Base-by-base conservation (phyloP, 2,888 invertebrate genomes). In the Plagiodera versicolora region DNA sequence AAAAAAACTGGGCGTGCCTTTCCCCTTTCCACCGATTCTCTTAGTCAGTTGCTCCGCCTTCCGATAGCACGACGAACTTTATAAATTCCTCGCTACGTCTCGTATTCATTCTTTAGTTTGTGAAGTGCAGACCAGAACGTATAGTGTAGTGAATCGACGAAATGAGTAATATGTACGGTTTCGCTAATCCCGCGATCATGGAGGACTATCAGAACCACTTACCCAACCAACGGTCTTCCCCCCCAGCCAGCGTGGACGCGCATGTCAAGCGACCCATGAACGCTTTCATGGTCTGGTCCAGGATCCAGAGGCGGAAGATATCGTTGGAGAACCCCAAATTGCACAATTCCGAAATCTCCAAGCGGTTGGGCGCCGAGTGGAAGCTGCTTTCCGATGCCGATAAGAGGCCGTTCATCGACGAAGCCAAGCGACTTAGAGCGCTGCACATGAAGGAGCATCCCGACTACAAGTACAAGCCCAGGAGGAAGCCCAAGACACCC, bases 201-300 rank as follows among this genome's bases (percentile, higher is more conserved):
- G 78, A 78, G 61, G 79, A 79, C 28, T 77, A 76, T 58, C 75
- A 73, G n/a, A n/a, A n/a, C 32, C 68, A 67, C 46, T 70, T 70
- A 24, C 71, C 67, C 17, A 68, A 66, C 11, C 64, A 70, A 30
- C 66, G 61, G 2, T 62, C 56, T 51, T 68, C 65, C 56, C 68
- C 65, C 56, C 55, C 54, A 46, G 58, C 60, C 8, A 55, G 16
- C 24, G 48, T 35, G 39, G 90, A 91, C 72, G 89, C 87, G 9
- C 94, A 95, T 81, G 95, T 98, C 75, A 98, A 97, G 80, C 84
- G 97, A 17, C 97, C 97, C 1, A 97, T 98, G 97, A 97, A 97
- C 82, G 96, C 97, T 0, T 97, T 97, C 82, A 97, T 97, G 95
- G 96, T 94, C 28, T 96, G 96, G 96, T 95, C 95, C 4, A 83